Evolutionary conservation across 2,888 invertebrate species (phyloP).

Genomic region (Noctua janthe): DNA sequence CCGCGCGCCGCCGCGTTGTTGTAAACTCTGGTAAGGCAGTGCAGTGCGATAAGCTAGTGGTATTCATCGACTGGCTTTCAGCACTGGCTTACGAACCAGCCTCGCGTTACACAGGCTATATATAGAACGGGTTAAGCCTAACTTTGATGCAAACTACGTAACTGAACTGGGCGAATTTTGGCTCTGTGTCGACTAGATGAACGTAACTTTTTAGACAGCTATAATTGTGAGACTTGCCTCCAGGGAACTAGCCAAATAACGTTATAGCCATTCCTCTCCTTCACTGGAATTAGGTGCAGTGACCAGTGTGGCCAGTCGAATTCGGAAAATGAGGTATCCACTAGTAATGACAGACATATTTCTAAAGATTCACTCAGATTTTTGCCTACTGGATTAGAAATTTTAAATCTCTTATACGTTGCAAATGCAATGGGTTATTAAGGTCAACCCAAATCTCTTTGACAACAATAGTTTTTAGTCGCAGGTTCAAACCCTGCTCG

Average conservation of each 20-base stretch:
- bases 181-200: conserved; percentile 1
- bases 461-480: background rate
- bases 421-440: background rate
- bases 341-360: background rate
- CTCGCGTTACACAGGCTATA: background rate
- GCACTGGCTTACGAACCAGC: conserved; percentile 5
- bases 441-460: conserved; percentile 1
- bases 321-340: background rate
- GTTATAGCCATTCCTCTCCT: background rate
- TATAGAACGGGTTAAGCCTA: conserved; percentile 15
- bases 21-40: conserved; percentile 2
- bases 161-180: conserved; percentile 13
- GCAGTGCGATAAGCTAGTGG: conserved; percentile 18
- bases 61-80: conserved; percentile 28
- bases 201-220: conserved; percentile 21
- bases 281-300: conserved; percentile 7
- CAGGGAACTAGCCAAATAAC: conserved; percentile 10
- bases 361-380: background rate
- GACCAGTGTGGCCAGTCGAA: background rate
- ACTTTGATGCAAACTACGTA: conserved; percentile 40
- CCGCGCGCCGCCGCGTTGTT: no score
- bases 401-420: background rate
- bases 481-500: no score
- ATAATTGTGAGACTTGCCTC: conserved; percentile 17
- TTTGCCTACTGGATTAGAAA: background rate